Base-by-base conservation (phyloP, 2,113 vertebrate genomes). In the Hydrochoerus hydrochaeris region DNA sequence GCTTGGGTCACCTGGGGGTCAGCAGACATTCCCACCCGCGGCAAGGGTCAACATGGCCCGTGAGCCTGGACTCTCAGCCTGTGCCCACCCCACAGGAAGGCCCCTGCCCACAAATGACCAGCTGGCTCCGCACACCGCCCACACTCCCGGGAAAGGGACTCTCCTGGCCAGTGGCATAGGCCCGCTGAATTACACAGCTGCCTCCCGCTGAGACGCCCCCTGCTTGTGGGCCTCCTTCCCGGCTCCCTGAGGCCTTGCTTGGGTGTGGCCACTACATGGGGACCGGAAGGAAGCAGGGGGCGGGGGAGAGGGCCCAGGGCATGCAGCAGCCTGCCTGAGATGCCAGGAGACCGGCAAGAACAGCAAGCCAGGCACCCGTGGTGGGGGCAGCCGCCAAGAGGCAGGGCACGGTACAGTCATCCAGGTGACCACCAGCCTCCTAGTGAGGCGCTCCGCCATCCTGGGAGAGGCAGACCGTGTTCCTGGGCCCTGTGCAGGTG, bases 91-190 rank as follows among this genome's bases (percentile, higher is more conserved):
- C 75, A 58, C 95, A 96, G 96, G 96, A 97, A 97, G 96, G 94
- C 82, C 96, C 10, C 0, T 71, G 95, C 90, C 94, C 92, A 46
- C 94, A 97, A 97, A 98, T 97, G 92, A 98, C 92, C 85, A 65
- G 88, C 95, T 97, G 92, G 94, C 75, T 88, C 58, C 44, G 44
- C 22, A 13, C 0, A 13, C 96, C 94, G 92, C 97, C 97, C 92
- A 97, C 97, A 92, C 97, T 78, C 75, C 91, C 19, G 14, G 96
- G 49, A 87, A 69, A 82, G 85, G 12, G 82, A 88, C 88, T 54
- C 49, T 85, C 12, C 4, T 5, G 81, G 30, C 5, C 9, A 6
- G 20, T 1, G 67, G 46, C 67, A 11, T n/a, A 81, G 69, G 65
- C 88, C 44, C 10, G 73, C 95, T 93, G 94, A 97, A 85, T 95